A percentile compares a stretch with the other conserved stretches of the same genome.
Conservation (phyloP, 1,140 invertebrate species). For the Aphelinus certus region DNA sequence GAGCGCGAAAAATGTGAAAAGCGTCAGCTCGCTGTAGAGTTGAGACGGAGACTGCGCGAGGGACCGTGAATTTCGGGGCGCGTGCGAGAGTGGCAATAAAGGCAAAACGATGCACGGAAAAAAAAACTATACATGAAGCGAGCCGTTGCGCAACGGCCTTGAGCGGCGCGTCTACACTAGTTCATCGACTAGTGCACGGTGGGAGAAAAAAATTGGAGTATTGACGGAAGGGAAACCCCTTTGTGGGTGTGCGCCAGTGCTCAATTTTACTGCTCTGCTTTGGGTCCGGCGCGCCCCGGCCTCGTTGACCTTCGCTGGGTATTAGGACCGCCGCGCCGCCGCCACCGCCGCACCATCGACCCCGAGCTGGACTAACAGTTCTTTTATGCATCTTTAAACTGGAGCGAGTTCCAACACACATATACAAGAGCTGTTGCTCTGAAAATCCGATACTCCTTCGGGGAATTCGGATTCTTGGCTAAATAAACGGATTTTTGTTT, state of each 20-base stretch:
- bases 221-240: slow-evolving; percentile 59
- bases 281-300: neutral
- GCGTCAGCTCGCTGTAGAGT: slow-evolving; percentile 45
- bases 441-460: too few relatives aligned
- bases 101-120: slow-evolving; percentile 43
- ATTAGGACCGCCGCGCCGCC: slow-evolving; percentile 8
- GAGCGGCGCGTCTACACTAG: slow-evolving; percentile 50
- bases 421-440: too few relatives aligned
- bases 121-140: slow-evolving; percentile 11
- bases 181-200: slow-evolving; percentile 44
- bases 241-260: slow-evolving; percentile 30
- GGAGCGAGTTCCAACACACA: too few relatives aligned
- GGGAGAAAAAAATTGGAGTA: slow-evolving; percentile 62
- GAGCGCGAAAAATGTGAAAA: slow-evolving; percentile 6
- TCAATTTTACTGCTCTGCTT: neutral
- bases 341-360: too few relatives aligned
- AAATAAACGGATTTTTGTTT: too few relatives aligned
- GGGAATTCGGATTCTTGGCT: too few relatives aligned
- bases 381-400: too few relatives aligned
- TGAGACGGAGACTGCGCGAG: slow-evolving; percentile 50
- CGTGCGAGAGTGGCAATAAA: slow-evolving; percentile 35
- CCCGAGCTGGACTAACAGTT: too few relatives aligned
- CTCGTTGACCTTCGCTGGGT: slow-evolving; percentile 19
- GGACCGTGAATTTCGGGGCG: slow-evolving; percentile 33
- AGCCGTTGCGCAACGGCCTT: slow-evolving; percentile 53